Percentiles rank a stretch among this genome's conserved stretches.
These are phyloP conservation scores for Chunga burmeisteri DNA, from an alignment of 2,113 vertebrate genomes.

Conservation along the genomic window DNA sequence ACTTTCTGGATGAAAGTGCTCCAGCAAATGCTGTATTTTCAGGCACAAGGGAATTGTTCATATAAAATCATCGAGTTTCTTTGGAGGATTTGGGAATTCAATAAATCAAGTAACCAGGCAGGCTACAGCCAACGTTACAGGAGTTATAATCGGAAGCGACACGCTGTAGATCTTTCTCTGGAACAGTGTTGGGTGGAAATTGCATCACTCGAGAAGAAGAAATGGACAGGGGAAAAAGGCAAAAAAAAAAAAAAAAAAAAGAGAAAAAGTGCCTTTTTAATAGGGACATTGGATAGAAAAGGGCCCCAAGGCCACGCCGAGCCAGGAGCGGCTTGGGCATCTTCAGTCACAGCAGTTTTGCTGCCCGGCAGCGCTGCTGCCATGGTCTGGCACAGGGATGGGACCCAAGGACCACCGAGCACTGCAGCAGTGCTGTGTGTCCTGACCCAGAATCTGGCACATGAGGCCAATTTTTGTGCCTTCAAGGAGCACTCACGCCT, in stretches of 20 bases:
- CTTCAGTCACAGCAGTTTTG: background rate
- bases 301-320: background rate
- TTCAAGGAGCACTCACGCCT: background rate
- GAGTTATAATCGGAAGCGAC: background rate
- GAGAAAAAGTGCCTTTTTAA: background rate
- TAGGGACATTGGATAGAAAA: background rate
- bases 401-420: rapidly evolving
- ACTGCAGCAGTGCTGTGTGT: background rate
- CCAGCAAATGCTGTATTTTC: background rate
- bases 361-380: background rate
- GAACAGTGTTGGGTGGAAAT: background rate
- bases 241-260: too few relatives aligned
- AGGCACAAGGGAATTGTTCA: background rate
- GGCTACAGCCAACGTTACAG: background rate
- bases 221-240: background rate
- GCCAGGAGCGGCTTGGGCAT: background rate
- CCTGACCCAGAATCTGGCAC: background rate
- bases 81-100: background rate
- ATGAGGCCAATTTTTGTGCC: background rate
- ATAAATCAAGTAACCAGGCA: background rate
- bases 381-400: rapidly evolving
- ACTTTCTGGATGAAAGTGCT: background rate
- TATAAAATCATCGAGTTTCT: background rate
- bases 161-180: background rate
- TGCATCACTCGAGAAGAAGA: background rate